Conservation (phyloP, 2,888 invertebrate species). For the Theristus sp. region DNA sequence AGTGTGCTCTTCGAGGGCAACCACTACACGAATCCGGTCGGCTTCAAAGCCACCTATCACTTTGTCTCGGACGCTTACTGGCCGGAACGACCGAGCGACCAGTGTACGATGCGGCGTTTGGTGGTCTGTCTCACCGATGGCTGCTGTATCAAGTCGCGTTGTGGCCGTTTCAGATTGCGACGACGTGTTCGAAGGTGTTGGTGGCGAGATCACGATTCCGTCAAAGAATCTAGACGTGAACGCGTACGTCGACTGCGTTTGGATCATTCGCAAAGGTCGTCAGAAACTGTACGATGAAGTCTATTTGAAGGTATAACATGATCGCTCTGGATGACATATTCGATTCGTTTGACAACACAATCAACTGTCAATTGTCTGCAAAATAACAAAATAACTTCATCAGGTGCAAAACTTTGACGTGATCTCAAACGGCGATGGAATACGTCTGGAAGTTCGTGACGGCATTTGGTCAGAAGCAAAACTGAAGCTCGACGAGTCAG, state of each 20-base stretch:
- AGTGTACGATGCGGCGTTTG: neutral
- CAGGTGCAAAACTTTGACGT: conserved; percentile 14
- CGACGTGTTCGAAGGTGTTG: conserved; percentile 11
- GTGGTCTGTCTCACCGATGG: neutral
- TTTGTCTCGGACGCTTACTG: conserved; percentile 12
- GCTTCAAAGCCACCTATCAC: conserved; percentile 13
- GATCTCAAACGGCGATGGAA: conserved; percentile 9
- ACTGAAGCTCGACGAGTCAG: conserved; percentile 29
- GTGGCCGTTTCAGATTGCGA: conserved; percentile 14
- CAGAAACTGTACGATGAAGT: conserved; percentile 12
- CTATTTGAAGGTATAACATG: conserved; percentile 9
- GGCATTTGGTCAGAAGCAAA: conserved; percentile 48
- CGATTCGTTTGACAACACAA: neutral
- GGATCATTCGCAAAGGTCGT: conserved; percentile 12
- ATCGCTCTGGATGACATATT: neutral
- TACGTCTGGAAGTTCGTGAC: conserved; percentile 42
- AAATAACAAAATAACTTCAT: too few species aligned
- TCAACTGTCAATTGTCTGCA: neutral
- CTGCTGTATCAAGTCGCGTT: neutral
- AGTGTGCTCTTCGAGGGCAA: conserved; percentile 12
- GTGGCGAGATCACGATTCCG: conserved; percentile 13
- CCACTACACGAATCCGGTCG: conserved; percentile 12
- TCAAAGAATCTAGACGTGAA: conserved; percentile 8
- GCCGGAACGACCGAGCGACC: conserved; percentile 5
- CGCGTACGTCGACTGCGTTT: conserved; percentile 16